Evolutionary conservation across 1,140 invertebrate genomes (phyloP).

Genomic region (Cyclargus thomasi): DNA sequence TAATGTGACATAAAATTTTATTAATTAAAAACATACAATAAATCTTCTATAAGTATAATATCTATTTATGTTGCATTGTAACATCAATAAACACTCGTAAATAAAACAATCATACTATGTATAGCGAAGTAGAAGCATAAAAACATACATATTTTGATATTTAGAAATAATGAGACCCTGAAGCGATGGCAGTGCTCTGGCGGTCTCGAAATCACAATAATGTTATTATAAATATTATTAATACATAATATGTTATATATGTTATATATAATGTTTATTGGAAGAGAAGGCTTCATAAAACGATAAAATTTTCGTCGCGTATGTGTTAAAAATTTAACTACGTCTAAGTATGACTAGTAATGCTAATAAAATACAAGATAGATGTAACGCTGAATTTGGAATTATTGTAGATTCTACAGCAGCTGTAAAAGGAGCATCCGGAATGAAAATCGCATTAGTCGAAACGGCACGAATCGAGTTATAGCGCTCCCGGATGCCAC

Average conservation of each 20-base stretch:
- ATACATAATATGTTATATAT: background rate
- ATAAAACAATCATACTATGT: slow-evolving; percentile 9
- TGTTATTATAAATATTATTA: background rate
- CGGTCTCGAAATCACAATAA: slow-evolving; percentile 5
- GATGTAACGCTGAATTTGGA: slow-evolving; percentile 26
- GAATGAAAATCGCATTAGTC: background rate
- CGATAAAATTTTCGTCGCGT: background rate
- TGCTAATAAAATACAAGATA: slow-evolving; percentile 30
- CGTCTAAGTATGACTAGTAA: slow-evolving; percentile 37
- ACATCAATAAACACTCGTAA: slow-evolving; percentile 7
- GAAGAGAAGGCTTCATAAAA: background rate
- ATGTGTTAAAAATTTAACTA: background rate
- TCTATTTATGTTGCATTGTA: slow-evolving; percentile 8
- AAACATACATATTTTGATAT: background rate
- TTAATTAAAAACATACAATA: slow-evolving; percentile 12
- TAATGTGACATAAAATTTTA: slow-evolving; percentile 16
- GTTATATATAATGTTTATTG: background rate
- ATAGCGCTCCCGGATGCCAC: background rate
- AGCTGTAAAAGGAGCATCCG: background rate
- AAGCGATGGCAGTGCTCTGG: slow-evolving; percentile 10
- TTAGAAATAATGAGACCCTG: slow-evolving; percentile 2
- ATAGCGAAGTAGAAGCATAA: background rate
- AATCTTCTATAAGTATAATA: background rate
- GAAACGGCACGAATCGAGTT: background rate
- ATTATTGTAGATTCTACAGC: background rate